phyloP scores from a whole-genome alignment of 2,113 vertebrate genomes.

The Cervus canadensis region DNA sequence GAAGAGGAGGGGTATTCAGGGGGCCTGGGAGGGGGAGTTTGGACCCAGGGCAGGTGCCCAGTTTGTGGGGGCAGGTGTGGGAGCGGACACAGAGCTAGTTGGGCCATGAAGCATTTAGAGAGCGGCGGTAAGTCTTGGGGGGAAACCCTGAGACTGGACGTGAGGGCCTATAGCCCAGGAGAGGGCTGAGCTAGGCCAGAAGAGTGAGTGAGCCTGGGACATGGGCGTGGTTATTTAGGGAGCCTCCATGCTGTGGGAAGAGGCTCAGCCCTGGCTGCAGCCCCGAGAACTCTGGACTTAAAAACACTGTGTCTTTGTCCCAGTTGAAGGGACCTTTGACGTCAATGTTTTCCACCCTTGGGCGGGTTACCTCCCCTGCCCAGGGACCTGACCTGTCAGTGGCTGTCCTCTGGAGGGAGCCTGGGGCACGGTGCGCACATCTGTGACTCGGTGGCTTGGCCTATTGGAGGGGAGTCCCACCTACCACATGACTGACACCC shows the following conservation, averaged over 20 bases:
- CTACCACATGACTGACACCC: fast-evolving
- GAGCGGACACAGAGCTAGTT: background rate
- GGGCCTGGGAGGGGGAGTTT: background rate
- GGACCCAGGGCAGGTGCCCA: background rate
- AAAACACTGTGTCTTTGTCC: background rate
- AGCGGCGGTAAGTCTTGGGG: background rate
- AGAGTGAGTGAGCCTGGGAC: background rate
- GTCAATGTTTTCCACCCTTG: background rate
- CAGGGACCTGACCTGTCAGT: background rate
- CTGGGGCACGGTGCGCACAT: background rate
- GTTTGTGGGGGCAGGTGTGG: background rate
- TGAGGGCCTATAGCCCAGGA: background rate
- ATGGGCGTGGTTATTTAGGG: background rate
- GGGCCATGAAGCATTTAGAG: background rate
- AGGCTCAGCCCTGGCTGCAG: background rate
- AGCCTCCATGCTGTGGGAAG: background rate
- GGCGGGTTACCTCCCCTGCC: background rate
- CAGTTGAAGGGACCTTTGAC: background rate
- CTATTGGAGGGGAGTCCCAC: background rate
- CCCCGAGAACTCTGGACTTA: background rate
- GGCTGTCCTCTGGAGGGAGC: background rate
- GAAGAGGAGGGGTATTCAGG: background rate
- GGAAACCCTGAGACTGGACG: background rate
- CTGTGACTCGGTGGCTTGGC: background rate
- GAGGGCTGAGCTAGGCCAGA: background rate